Evolutionary conservation across 2,888 invertebrate genomes (phyloP).

Genomic region (Pachymerium ferrugineum): DNA sequence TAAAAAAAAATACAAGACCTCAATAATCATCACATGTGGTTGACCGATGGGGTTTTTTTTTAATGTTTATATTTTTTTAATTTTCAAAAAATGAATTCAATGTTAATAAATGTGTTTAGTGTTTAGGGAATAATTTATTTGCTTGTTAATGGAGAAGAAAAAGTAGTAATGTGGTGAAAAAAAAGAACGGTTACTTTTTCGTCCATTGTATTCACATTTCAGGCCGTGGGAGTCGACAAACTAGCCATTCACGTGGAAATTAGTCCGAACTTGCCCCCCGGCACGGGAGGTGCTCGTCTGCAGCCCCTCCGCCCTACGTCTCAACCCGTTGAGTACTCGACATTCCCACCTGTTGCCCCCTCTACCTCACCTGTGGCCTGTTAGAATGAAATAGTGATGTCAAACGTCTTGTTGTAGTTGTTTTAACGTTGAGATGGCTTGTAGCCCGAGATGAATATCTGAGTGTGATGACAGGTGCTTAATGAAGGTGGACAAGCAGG

Average conservation of each 20-base stretch:
- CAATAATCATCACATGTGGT: too few species aligned
- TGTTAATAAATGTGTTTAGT: not conserved
- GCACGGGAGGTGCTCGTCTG: not conserved
- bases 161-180: not conserved
- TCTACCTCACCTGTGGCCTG: too few species aligned
- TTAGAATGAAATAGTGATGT: slow-evolving; percentile 12
- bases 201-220: slow-evolving; percentile 3
- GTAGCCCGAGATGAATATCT: slow-evolving; percentile 7
- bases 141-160: not conserved
- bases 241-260: slow-evolving; percentile 21
- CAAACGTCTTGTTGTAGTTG: not conserved
- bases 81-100: not conserved
- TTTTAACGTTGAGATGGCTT: too few species aligned
- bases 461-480: not conserved
- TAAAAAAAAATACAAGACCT: not conserved
- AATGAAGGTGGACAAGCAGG: slow-evolving; percentile 19
- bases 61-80: too few species aligned
- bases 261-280: not conserved
- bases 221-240: slow-evolving; percentile 11
- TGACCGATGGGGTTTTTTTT: not conserved
- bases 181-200: not conserved
- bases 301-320: not conserved
- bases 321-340: not conserved
- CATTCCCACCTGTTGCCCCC: too few species aligned
- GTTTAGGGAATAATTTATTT: not conserved